Conservation (phyloP, 2,797 vertebrate species). For the Eupleurogrammus muticus region DNA sequence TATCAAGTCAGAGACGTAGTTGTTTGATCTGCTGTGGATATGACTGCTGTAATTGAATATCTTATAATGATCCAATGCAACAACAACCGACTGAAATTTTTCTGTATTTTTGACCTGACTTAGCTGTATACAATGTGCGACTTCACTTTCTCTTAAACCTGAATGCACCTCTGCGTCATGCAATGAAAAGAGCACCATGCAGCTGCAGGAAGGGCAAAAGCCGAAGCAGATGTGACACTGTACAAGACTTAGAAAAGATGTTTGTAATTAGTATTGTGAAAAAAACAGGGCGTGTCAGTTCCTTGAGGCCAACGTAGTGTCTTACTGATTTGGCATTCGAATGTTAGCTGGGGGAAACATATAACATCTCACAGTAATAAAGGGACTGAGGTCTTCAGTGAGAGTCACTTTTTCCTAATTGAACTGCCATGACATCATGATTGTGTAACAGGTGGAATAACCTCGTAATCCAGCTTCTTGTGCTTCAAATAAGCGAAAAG, state of each 20-base stretch:
- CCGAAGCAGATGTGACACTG: conserved; percentile 41
- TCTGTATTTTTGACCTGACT: neutral
- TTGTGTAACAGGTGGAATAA: conserved; percentile 74
- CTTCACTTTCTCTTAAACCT: conserved; percentile 7
- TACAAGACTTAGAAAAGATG: conserved; percentile 27
- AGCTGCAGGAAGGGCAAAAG: conserved; percentile 49
- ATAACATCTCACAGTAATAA: conserved; percentile 37
- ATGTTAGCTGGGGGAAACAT: conserved; percentile 29
- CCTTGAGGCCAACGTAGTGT: conserved; percentile 16
- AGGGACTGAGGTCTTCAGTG: conserved; percentile 9
- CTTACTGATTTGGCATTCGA: conserved; percentile 38
- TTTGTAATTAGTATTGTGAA: conserved; percentile 36
- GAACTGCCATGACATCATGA: conserved; percentile 62
- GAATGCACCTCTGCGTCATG: neutral
- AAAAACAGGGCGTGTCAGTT: conserved; percentile 45
- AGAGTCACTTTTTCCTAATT: conserved; percentile 72
- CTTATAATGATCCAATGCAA: conserved; percentile 21
- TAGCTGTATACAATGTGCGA: conserved; percentile 5
- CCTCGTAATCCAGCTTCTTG: conserved; percentile 37
- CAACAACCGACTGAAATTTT: conserved; percentile 17
- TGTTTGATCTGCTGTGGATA: conserved; percentile 25
- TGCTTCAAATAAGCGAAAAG: conserved; percentile 38
- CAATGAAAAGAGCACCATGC: conserved; percentile 16
- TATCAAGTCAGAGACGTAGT: conserved; percentile 31
- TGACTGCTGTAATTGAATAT: conserved; percentile 14